Base-by-base conservation (phyloP, 2,888 invertebrate species). In the Drosophila borborema region DNA sequence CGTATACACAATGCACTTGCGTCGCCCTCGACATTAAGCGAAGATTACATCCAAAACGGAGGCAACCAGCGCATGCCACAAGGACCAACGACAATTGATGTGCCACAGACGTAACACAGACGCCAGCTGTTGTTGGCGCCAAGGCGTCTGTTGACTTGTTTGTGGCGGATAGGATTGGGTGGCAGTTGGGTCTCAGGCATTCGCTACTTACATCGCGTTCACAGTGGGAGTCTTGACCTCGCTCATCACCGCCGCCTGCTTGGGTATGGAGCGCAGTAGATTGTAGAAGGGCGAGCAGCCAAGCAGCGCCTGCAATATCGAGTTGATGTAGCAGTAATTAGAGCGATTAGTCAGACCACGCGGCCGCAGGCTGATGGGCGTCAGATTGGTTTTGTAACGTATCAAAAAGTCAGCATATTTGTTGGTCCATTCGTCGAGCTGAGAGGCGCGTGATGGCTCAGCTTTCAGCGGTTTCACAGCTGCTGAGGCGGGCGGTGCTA, bases 321-420 rank as follows among this genome's bases (percentile, higher is more conserved):
- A 97, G 93, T 99, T 99, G 74, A 99, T 97, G 91, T 99, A 99
- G 94, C 99, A 99, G 93, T 98, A 99, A 94, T 99, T 99, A 76
- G 97, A 97, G 77, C 97, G 96, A 93, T 99, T 99, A 62, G 97
- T 97, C 56, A 99, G 95, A 1, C 99, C 99, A 59, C 99, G 95
- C 0, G 99, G 98, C 89, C 97, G 95, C 49, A 99, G 94, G 72
- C 97, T 96, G 34, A 97, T 95, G 0, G 96, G 95, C 70, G 95
- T 95, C 91, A 97, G 96, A 91, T 97, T 97, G 86, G 97, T 94
- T 89, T 95, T 95, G 91, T 97, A 96, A 85, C 95, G 95, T 2
- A 95, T 94, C 69, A 98, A 94, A 93, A 96, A 96, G 92, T 97
- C 97, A 95, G 94, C 88, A 94, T 95, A 93, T 82, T 92, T 93